A percentile compares a stretch with the other conserved stretches of the same genome.
phyloP scores from a whole-genome alignment of 2,797 vertebrate genomes.

The Thripadectes ignobilis region DNA sequence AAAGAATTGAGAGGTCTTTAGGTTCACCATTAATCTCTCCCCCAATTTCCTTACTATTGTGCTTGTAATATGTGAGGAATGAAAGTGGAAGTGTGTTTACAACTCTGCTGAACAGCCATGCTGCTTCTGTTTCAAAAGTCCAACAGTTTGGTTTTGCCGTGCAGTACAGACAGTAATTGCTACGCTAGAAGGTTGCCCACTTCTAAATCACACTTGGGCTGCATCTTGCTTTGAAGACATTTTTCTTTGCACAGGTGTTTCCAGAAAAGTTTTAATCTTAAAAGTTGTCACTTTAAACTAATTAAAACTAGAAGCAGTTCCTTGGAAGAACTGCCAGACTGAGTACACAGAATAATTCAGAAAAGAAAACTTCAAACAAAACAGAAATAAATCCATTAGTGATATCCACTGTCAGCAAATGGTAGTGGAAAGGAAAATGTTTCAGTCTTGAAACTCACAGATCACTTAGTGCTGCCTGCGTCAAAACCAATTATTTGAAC shows the following conservation, averaged over 20 bases:
- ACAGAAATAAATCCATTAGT: background rate
- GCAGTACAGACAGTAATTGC: background rate
- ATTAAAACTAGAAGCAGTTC: background rate
- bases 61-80: background rate
- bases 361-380: background rate
- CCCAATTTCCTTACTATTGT: background rate
- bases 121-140: background rate
- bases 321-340: background rate
- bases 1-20: background rate
- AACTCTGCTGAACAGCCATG: background rate
- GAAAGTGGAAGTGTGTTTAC: background rate
- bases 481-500: background rate
- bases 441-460: background rate
- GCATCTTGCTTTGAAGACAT: background rate
- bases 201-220: background rate
- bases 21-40: background rate
- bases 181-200: background rate
- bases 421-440: background rate
- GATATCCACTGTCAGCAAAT: background rate
- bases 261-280: background rate
- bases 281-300: background rate
- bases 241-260: background rate
- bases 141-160: background rate
- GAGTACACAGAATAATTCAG: background rate
- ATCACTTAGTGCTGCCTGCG: background rate